Percentiles rank a stretch among this genome's conserved stretches.
Conservation (phyloP, 1,140 invertebrate species). For the Branchinecta lynchi region DNA sequence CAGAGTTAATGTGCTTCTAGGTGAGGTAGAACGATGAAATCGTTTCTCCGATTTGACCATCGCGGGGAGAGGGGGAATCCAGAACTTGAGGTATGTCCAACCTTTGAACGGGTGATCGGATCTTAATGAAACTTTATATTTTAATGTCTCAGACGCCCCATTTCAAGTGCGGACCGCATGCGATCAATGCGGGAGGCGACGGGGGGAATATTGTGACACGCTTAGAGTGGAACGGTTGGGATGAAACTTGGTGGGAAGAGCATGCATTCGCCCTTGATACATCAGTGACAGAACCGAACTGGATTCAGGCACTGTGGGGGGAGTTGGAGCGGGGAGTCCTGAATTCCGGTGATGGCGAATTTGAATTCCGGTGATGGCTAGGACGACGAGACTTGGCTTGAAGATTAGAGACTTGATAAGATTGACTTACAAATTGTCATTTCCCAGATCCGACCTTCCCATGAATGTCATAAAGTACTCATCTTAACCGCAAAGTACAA, state of each 20-base stretch:
- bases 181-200: not conserved
- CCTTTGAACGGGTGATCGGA: not conserved
- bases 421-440: not conserved
- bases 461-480: too few species aligned
- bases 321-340: not conserved
- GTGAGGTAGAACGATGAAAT: not conserved
- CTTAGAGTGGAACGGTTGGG: not conserved
- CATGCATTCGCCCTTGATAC: not conserved
- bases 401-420: slow-evolving; percentile 18
- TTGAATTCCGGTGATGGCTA: not conserved
- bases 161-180: not conserved
- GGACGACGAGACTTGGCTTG: not conserved
- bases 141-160: not conserved
- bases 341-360: not conserved
- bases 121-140: not conserved
- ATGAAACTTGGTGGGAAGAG: not conserved
- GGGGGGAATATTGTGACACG: not conserved
- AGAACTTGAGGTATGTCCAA: not conserved
- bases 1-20: not conserved
- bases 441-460: slow-evolving; percentile 22
- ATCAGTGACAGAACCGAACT: not conserved
- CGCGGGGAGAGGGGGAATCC: not conserved
- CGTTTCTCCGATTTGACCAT: not conserved
- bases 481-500: too few species aligned
- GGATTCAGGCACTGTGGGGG: not conserved